phyloP scores from a whole-genome alignment of 2,113 vertebrate genomes.

The Zootoca vivipara region DNA sequence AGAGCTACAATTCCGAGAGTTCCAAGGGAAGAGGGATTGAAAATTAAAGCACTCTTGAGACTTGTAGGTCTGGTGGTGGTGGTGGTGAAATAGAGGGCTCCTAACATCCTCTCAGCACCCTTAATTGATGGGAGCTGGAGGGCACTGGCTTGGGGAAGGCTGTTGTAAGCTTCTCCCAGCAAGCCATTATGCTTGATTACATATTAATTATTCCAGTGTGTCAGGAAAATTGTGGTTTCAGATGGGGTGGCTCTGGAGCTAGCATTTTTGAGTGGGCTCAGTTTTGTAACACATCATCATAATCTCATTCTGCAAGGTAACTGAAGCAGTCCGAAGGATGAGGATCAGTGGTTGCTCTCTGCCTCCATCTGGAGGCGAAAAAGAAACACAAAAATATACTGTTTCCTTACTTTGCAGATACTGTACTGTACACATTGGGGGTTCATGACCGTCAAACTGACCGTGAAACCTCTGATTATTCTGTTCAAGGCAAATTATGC shows the following conservation, averaged over 20 bases:
- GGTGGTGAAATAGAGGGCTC: no score
- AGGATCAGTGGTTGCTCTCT: background rate
- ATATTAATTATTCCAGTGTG: background rate
- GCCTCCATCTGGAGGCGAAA: constrained; percentile 7
- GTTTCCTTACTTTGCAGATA: background rate
- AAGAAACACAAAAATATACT: background rate
- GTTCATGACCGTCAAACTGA: no score
- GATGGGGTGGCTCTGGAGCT: background rate
- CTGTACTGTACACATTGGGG: background rate
- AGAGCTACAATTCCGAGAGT: no score
- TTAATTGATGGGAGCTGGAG: no score
- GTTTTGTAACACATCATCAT: accelerated
- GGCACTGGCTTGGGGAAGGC: no score
- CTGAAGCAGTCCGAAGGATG: background rate
- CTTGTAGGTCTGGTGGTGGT: no score
- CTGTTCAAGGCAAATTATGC: background rate
- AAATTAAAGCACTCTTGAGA: no score
- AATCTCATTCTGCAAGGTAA: background rate
- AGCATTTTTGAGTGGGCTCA: background rate
- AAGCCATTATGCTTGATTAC: background rate
- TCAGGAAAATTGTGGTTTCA: background rate
- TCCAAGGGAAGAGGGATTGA: no score
- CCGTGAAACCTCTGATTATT: background rate
- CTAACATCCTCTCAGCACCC: no score
- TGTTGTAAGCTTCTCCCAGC: background rate